phyloP scores from a whole-genome alignment of 2,797 vertebrate genomes.

The Chromobotia macracanthus region DNA sequence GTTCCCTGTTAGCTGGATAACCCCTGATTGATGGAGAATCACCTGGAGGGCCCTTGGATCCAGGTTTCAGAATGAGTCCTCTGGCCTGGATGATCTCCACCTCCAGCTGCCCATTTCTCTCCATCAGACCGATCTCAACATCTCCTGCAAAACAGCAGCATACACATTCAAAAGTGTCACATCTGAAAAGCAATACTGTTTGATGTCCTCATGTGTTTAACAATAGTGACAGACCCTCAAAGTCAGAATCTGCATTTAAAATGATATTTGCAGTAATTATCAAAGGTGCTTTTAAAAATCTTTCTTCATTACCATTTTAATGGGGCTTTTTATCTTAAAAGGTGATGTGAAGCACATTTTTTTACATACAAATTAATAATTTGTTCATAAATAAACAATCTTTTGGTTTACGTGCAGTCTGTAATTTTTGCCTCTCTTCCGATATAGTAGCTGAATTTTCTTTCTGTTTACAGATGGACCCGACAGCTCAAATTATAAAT shows the following conservation, averaged over 20 bases:
- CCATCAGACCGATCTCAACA: constrained; percentile 92
- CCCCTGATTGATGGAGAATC: constrained; percentile 16
- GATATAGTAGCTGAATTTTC: too few relatives aligned
- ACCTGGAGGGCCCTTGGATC: constrained; percentile 97
- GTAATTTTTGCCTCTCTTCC: too few relatives aligned
- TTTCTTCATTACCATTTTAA: not conserved
- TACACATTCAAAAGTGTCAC: not conserved
- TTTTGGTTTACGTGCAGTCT: too few relatives aligned
- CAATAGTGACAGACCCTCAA: not conserved
- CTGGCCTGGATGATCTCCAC: constrained; percentile 97
- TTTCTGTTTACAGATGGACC: too few relatives aligned
- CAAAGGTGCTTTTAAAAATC: not conserved
- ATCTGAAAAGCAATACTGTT: not conserved
- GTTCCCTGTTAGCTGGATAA: too few relatives aligned
- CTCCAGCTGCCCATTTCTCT: constrained; percentile 93
- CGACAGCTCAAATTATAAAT: too few relatives aligned
- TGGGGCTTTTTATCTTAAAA: not conserved
- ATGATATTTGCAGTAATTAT: not conserved
- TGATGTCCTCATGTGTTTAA: not conserved
- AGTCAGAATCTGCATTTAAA: not conserved
- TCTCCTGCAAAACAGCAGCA: constrained; percentile 79
- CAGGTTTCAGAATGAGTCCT: constrained; percentile 92
- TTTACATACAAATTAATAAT: not conserved
- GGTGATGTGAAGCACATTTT: not conserved
- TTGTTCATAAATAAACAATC: not conserved